Evolutionary conservation across 2,888 invertebrate genomes (phyloP).

Genomic region (Villa cingulata): DNA sequence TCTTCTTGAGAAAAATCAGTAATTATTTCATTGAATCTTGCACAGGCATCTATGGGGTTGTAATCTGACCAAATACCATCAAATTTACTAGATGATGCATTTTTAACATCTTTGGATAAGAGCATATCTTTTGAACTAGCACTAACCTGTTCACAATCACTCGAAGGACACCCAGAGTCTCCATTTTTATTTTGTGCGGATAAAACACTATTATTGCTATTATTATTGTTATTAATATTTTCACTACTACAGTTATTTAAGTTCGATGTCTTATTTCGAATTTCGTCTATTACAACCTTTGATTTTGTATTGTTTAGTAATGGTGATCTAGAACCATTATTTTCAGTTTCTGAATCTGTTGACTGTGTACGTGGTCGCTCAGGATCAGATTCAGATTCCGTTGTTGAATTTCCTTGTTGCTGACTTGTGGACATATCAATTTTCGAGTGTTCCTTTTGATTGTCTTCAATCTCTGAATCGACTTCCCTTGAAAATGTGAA

Average conservation of each 20-base stretch:
- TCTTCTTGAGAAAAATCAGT: background rate
- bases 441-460: constrained; percentile 1
- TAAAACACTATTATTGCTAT: constrained; percentile 8
- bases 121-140: constrained; percentile 58
- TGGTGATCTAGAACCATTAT: constrained; percentile 57
- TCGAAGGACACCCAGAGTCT: constrained; percentile 37
- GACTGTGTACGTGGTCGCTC: constrained; percentile 25
- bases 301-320: constrained; percentile 32
- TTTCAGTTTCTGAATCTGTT: constrained; percentile 53
- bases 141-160: constrained; percentile 46
- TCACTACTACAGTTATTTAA: background rate
- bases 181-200: constrained; percentile 23
- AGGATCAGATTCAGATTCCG: constrained; percentile 19
- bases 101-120: constrained; percentile 31
- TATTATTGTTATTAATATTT: constrained; percentile 21
- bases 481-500: constrained; percentile 4
- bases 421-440: constrained; percentile 9
- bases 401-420: constrained; percentile 16
- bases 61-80: too few relatives aligned
- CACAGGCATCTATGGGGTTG: background rate
- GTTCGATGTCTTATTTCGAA: background rate
- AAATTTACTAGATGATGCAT: background rate
- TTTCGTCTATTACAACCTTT: background rate
- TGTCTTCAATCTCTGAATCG: constrained; percentile 39
- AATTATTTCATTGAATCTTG: background rate